Conservation (phyloP, 2,797 vertebrate genomes). For the Natrix natrix region DNA sequence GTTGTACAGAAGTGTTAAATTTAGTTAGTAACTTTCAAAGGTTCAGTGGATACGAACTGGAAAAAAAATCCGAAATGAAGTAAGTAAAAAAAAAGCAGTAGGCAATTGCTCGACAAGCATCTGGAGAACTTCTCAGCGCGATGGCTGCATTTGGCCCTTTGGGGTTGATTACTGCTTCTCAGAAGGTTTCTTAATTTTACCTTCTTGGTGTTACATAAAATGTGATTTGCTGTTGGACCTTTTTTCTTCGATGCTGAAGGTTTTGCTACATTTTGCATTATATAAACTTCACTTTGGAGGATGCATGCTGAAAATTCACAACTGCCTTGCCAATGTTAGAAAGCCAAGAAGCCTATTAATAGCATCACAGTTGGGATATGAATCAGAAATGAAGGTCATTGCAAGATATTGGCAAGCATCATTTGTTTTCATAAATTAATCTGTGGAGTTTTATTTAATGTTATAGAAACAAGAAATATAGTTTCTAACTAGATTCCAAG, state of each 20-base stretch:
- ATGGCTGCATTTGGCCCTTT: constrained; percentile 4
- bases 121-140: constrained; percentile 7
- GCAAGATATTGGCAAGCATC: not conserved
- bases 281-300: not conserved
- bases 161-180: constrained; percentile 16
- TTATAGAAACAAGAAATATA: not conserved
- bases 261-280: not conserved
- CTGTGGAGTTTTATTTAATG: not conserved
- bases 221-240: not conserved
- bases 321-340: not conserved
- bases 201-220: constrained; percentile 6
- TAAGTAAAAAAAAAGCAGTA: constrained; percentile 20
- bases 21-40: constrained; percentile 12
- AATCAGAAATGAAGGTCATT: not conserved
- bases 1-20: constrained; percentile 3
- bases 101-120: constrained; percentile 6
- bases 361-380: not conserved
- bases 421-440: not conserved
- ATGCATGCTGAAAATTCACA: not conserved
- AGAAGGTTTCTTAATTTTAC: constrained; percentile 21
- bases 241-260: not conserved
- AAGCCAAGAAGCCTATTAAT: not conserved
- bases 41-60: not conserved
- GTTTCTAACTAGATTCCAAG: not conserved
- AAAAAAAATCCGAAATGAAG: not conserved